Evolutionary conservation across 2,888 invertebrate species (phyloP).

Genomic region (Candidula unifasciata): DNA sequence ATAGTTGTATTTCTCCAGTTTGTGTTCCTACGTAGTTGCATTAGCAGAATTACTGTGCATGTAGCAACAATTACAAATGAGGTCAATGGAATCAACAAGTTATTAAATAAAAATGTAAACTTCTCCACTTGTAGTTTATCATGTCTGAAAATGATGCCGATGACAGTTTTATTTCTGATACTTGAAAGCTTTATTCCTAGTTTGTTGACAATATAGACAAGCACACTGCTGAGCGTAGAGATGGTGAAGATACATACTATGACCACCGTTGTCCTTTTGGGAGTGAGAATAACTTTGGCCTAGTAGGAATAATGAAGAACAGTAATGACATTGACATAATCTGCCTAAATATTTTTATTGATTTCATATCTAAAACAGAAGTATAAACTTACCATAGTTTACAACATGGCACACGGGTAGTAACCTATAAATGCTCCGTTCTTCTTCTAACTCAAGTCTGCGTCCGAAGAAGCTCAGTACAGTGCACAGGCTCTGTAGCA

Average conservation of each 20-base stretch:
- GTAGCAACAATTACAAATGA: background rate
- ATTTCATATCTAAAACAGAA: too few relatives aligned
- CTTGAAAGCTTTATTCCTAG: background rate
- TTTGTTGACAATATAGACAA: background rate
- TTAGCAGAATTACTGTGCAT: background rate
- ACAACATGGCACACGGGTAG: too few relatives aligned
- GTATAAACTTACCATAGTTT: too few relatives aligned
- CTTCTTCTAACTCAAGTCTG: too few relatives aligned
- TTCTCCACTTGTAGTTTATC: background rate
- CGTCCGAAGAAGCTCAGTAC: too few relatives aligned
- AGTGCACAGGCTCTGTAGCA: too few relatives aligned
- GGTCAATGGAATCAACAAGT: background rate
- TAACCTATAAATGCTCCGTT: too few relatives aligned
- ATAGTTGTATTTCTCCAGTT: background rate
- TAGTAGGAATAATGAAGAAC: too few relatives aligned
- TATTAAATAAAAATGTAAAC: conserved; percentile 5
- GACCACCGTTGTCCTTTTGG: background rate
- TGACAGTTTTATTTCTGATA: background rate
- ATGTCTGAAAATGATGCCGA: background rate
- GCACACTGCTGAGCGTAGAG: background rate
- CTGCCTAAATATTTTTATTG: too few relatives aligned
- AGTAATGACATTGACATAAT: too few relatives aligned
- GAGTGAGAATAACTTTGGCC: conserved; percentile 15
- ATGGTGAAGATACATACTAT: background rate
- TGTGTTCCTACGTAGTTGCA: background rate